Conservation (phyloP, 2,888 invertebrate genomes). For the Caenorhabditis sinica region DNA sequence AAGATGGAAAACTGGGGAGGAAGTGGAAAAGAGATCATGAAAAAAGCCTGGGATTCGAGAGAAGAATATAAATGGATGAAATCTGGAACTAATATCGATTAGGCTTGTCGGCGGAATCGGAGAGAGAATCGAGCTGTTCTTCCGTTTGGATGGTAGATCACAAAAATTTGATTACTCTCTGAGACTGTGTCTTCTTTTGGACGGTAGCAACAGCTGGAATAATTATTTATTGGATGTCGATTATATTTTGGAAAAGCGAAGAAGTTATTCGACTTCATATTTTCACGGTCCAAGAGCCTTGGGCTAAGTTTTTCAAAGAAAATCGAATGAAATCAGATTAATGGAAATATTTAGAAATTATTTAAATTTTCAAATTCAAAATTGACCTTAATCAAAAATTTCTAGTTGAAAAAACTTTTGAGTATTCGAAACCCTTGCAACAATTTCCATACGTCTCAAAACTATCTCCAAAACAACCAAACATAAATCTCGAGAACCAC, state of each 20-base stretch:
- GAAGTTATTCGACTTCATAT: too few species aligned
- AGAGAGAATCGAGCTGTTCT: constrained; percentile 83
- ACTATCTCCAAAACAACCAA: constrained; percentile 13
- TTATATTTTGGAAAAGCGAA: too few species aligned
- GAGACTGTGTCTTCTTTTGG: constrained; percentile 83
- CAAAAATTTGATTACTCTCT: constrained; percentile 82
- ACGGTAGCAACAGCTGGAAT: constrained; percentile 82
- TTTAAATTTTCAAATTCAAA: too few species aligned
- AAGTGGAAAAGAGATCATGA: constrained; percentile 40
- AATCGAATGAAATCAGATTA: too few species aligned
- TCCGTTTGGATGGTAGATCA: constrained; percentile 83
- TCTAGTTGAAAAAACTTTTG: not conserved
- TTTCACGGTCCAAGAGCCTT: too few species aligned
- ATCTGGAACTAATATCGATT: constrained; percentile 25
- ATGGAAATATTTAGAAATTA: too few species aligned
- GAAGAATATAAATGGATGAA: not conserved
- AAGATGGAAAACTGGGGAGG: constrained; percentile 4
- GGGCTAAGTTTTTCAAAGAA: too few species aligned
- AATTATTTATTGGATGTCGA: not conserved
- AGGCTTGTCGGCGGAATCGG: constrained; percentile 80
- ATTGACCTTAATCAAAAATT: too few species aligned
- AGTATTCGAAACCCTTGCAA: not conserved
- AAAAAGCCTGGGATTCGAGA: constrained; percentile 43
- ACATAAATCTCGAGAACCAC: not conserved
- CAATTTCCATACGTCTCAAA: not conserved